A percentile compares a stretch with the other conserved stretches of the same genome.
These are phyloP conservation scores for Lithobius niger DNA, from an alignment of 1,140 invertebrate species.

Conservation along the genomic window DNA sequence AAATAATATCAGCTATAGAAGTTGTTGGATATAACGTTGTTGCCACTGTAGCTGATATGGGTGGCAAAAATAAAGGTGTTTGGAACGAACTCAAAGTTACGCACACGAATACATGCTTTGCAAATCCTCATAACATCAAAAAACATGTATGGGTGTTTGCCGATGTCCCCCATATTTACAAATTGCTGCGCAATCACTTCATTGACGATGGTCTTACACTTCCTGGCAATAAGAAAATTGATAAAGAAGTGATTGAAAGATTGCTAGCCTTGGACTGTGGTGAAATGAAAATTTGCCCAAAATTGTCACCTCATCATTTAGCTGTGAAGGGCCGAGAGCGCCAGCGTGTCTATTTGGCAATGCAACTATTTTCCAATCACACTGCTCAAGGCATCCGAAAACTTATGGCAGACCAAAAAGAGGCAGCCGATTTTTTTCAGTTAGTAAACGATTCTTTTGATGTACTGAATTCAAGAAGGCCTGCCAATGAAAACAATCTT, in stretches of 20 bases:
- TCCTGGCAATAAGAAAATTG: not conserved
- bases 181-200: constrained; percentile 1
- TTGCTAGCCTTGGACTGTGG: not conserved
- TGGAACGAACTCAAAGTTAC: too few species aligned
- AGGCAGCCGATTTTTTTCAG: not conserved
- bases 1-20: too few species aligned
- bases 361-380: not conserved
- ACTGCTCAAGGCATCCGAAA: not conserved
- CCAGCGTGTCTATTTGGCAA: not conserved
- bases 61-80: too few species aligned
- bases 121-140: too few species aligned
- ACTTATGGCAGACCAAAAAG: not conserved
- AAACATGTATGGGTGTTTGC: too few species aligned
- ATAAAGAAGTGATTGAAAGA: not conserved
- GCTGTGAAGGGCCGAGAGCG: not conserved
- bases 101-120: too few species aligned
- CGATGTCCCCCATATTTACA: too few species aligned
- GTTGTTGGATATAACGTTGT: too few species aligned
- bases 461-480: not conserved
- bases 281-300: constrained; percentile 6
- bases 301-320: not conserved
- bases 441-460: not conserved
- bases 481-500: not conserved
- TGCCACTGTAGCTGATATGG: too few species aligned
- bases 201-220: not conserved